Evolutionary conservation across 2,888 invertebrate genomes (phyloP), one percentile per base, ranked within the genome.

Genomic region (Ectemnius lituratus): DNA sequence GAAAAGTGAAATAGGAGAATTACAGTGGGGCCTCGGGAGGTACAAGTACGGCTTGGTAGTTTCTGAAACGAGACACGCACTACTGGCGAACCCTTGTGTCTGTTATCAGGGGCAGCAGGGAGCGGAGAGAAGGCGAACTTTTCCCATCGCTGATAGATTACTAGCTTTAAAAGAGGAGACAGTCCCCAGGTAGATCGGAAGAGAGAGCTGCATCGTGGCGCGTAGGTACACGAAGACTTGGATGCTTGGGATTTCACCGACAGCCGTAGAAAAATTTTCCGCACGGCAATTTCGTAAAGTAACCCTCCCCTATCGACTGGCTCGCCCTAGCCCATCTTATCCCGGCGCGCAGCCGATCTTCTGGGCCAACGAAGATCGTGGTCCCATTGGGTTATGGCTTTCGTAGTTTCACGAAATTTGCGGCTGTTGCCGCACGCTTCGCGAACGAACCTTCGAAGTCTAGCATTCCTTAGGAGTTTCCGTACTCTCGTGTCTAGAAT

Each of bases 221-320:
- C 28, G 45, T 62, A 47, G 52, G 2, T 62, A 56, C 59, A 47
- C 47, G 16, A 37, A 52, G 62, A 72, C 27, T 14, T 16, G 64
- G 60, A 52, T 70, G 63, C 58, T 28, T 27, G 47, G 62, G 23
- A 67, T 37, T 37, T 37, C 37, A 11, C 37, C 37, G 37, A 37
- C 37, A 37, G 37, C 70, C 63, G 68, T 75, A 69, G 76, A 75
- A 78, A 81, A 86, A 71, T 83, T 84, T 81, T 49, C 62, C 80
- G 68, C 79, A 78, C 80, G 79, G 84, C 86, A 88, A 88, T 86
- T 87, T 86, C 81, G 82, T 83, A 86, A 86, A 86, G 86, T 86
- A 86, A 86, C 77, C 65, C 5, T 37, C 37, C 37, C 37, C 52
- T 52, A 68, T 52, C 76, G 64, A 56, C 49, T 27, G 60, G 16